Base-by-base conservation (phyloP, 2,113 vertebrate species). In the Oxyruncus cristatus region DNA sequence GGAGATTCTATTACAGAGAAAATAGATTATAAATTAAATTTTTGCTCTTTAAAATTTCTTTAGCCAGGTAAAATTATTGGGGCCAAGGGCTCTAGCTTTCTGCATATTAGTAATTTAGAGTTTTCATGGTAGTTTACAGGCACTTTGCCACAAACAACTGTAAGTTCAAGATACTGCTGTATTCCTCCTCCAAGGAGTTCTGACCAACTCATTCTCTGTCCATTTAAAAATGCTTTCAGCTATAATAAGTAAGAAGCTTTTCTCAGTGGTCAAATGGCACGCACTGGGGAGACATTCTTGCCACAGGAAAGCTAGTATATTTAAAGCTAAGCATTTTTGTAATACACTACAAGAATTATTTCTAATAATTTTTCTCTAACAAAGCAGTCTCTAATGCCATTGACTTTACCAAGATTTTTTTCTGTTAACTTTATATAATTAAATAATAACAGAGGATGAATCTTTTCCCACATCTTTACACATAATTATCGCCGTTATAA, bases 201-300 rank as follows among this genome's bases (percentile, higher is more conserved):
- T 88, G 67, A 86, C 67, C 42, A 94, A 52, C 32, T 91, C 4
- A 77, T 95, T 91, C 96, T 79, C 62, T 88, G 37, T 85, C 62
- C 86, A 72, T 80, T 94, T 71, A 66, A 92, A 92, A 96, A 47
- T 65, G 35, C 76, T 80, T 95, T 95, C 78, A 95, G 84, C 77
- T 93, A 39, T 71, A 96, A 89, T 50, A 93, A 96, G 84, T 78
- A 91, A 78, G 75, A 72, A 84, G 67, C 11, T 92, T 97, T 94
- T 86, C 53, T 87, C 75, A 62, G 70, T 53, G 50, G 76, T 95
- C 85, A 85, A 65, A 89, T 73, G 65, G 37, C 37, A 89, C 16
- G 30, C 61, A 30, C 10, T 26, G 28, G 10, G 33, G 19, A 37
- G 22, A 75, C 50, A 62, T 52, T 85, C 18, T 85, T 85, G 16